Evolutionary conservation across 2,797 vertebrate species (phyloP), one percentile per base, ranked within the genome.

Genomic region (Falco rusticolus): DNA sequence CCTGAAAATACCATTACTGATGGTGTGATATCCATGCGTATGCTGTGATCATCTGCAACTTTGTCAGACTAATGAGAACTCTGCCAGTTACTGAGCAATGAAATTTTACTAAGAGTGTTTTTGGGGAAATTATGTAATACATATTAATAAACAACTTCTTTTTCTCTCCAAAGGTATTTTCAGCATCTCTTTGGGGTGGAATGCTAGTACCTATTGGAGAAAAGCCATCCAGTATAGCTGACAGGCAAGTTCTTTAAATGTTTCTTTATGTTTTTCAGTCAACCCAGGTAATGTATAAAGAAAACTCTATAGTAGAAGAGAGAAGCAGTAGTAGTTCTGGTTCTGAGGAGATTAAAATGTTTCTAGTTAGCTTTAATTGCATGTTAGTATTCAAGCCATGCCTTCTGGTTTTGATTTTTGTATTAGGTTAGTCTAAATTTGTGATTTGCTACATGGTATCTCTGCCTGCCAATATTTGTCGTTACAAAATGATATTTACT

Each of bases 111-210:
- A 25, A 51, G 26, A 13, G 7, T 47, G 0, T 5, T 68, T 63
- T 87, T 43, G 45, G 31, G 47, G 50, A 72, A 54, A 81, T 47
- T 16, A 41, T 74, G 37, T 56, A 57, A 59, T 77, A 10, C 0
- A 0, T 77, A 11, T 47, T 78, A 75, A 37, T 66, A 61, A 68
- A 47, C 13, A 48, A 28, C 48, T 41, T 26, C 2, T 74, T 90
- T 76, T 87, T 95, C 7, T 97, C 33, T 78, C 71, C 48, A 48
- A 80, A 99, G 99, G 99, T 99, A 14, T 78, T 99, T 41, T 99
- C 99, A 25, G 98, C 98, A 0, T 99, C 99, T 14, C 96, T 99
- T 47, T 99, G 99, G 99, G 99, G 99, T 0, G 99, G 99, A 33
- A 98, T 99, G 98, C 97, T 99, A 76, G 98, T 98, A 59, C 99